Evolutionary conservation across 2,113 vertebrate species (phyloP).

Genomic region (Pomatorhinus ruficollis): DNA sequence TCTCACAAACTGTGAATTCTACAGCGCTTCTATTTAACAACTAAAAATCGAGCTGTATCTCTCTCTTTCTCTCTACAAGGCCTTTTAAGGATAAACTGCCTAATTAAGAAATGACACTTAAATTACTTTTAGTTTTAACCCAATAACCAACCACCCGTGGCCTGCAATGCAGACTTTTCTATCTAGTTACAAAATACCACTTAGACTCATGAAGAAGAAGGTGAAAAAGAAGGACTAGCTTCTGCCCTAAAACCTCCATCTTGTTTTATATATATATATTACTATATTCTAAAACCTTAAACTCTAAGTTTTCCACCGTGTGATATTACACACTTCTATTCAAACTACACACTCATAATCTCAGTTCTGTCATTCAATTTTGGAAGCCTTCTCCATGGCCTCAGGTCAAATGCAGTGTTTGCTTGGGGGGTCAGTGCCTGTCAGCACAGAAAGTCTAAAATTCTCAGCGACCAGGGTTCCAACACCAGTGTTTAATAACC

Average conservation of each 20-base stretch:
- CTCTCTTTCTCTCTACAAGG: neutral
- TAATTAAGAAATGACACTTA: neutral
- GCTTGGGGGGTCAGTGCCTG: neutral
- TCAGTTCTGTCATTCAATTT: neutral
- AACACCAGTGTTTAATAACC: neutral
- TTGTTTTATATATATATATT: neutral
- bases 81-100: neutral
- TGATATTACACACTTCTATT: neutral
- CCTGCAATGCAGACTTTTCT: neutral
- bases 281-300: neutral
- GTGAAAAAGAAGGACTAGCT: neutral
- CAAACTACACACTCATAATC: neutral
- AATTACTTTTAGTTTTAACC: neutral
- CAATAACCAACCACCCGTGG: neutral
- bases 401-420: neutral
- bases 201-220: neutral
- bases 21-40: neutral
- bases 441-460: neutral
- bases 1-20: neutral
- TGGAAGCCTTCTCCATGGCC: neutral
- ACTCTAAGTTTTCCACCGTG: neutral
- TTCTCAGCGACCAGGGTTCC: neutral
- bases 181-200: neutral
- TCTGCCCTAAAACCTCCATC: neutral
- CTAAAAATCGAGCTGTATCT: neutral